Conservation (phyloP, 1,140 invertebrate genomes). For the Macrotrachela quadricornifera region DNA sequence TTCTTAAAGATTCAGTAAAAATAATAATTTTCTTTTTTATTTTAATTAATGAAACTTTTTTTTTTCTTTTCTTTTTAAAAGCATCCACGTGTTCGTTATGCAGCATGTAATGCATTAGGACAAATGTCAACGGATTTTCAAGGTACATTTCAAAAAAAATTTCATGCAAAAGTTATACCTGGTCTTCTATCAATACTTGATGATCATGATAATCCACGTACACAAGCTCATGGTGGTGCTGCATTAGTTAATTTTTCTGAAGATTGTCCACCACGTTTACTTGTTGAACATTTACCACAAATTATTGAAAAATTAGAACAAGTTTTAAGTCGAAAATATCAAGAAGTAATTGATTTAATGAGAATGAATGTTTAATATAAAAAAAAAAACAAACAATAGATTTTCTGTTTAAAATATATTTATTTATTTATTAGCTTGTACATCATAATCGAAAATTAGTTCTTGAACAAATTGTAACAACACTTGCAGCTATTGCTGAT, state of each 20-base stretch:
- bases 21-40: constrained; percentile 1
- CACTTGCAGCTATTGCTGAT: constrained; percentile 94
- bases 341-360: constrained; percentile 44
- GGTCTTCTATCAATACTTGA: constrained; percentile 66
- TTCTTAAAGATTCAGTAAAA: constrained; percentile 52
- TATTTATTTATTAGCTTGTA: background rate
- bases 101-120: constrained; percentile 93
- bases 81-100: constrained; percentile 77
- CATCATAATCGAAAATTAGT: constrained; percentile 80
- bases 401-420: no score
- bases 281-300: constrained; percentile 64
- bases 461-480: constrained; percentile 89
- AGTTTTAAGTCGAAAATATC: constrained; percentile 73
- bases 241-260: constrained; percentile 97
- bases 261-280: constrained; percentile 76
- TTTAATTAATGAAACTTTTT: constrained; percentile 6
- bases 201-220: constrained; percentile 68
- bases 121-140: constrained; percentile 98
- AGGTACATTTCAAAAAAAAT: constrained; percentile 86
- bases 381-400: no score
- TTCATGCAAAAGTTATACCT: constrained; percentile 75
- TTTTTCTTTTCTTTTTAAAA: constrained; percentile 13
- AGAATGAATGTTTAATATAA: no score
- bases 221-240: constrained; percentile 57
- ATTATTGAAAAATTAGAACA: constrained; percentile 74